These are phyloP conservation scores for Naja naja DNA, from an alignment of 2,113 vertebrate genomes.

Conservation along the genomic window DNA sequence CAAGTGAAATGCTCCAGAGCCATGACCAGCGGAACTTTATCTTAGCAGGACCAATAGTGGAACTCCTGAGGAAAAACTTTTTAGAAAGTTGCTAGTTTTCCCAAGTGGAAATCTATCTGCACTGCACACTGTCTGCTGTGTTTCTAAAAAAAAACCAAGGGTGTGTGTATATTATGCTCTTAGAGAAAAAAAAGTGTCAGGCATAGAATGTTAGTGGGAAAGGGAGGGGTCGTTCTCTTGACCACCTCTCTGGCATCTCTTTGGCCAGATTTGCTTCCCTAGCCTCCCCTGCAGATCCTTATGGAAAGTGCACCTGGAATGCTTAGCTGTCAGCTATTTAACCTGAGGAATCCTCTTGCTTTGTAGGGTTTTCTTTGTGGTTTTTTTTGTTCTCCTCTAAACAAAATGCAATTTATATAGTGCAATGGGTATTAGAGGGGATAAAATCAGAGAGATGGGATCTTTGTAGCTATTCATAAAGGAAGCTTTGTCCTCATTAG, in stretches of 20 bases:
- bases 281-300: slow-evolving; percentile 68
- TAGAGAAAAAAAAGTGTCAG: not conserved
- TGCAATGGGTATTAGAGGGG: not conserved
- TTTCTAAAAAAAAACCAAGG: slow-evolving; percentile 1
- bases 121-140: not conserved
- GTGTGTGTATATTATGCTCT: fast-evolving
- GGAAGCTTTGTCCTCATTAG: slow-evolving; percentile 27
- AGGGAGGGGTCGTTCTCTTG: slow-evolving; percentile 23
- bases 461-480: slow-evolving; percentile 16
- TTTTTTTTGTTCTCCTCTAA: not conserved
- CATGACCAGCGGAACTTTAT: fast-evolving
- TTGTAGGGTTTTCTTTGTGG: not conserved
- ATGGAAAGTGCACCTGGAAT: slow-evolving; percentile 43
- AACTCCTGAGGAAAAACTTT: not conserved
- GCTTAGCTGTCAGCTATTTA: not conserved
- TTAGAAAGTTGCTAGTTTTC: not conserved
- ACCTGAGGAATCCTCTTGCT: not conserved
- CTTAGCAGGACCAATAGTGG: fast-evolving
- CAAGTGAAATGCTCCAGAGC: fast-evolving
- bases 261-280: slow-evolving; percentile 36
- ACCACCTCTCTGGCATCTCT: slow-evolving; percentile 35
- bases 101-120: not conserved
- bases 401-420: not conserved
- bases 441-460: too few relatives aligned
- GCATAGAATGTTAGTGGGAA: not conserved